Percentiles rank a stretch among this genome's conserved stretches.
phyloP scores from a whole-genome alignment of 92 coral and sea anemone species.

The Diadumene lineata region DNA sequence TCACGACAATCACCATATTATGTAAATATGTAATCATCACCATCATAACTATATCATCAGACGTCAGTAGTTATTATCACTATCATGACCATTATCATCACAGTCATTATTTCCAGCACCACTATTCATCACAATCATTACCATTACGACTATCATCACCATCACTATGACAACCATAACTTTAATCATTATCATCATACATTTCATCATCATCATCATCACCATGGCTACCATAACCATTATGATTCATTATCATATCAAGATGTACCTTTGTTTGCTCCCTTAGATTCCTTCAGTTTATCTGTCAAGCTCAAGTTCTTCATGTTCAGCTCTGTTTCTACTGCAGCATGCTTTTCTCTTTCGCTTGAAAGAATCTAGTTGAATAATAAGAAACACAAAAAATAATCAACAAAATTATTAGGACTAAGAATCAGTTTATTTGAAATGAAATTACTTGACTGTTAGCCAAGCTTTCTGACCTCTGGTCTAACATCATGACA shows the following conservation, averaged over 20 bases:
- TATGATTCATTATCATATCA: background rate
- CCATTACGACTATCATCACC: background rate
- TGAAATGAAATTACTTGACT: no score
- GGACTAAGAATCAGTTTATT: no score
- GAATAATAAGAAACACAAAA: no score
- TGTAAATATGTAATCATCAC: background rate
- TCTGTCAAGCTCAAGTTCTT: slow-evolving; percentile 84
- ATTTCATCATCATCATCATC: background rate
- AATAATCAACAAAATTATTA: no score
- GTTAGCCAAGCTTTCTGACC: no score
- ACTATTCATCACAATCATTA: no score
- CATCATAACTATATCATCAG: background rate
- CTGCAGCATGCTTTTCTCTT: slow-evolving; percentile 77
- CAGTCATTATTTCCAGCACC: background rate
- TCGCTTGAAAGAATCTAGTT: slow-evolving; percentile 77
- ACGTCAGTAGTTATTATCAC: background rate
- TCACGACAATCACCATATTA: background rate
- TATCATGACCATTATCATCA: background rate
- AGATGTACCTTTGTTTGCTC: slow-evolving; percentile 67
- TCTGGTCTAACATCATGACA: no score
- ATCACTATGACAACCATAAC: background rate
- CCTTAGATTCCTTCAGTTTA: slow-evolving; percentile 84
- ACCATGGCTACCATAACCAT: background rate
- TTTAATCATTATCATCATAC: background rate
- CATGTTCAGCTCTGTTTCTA: slow-evolving; percentile 92